Base-by-base conservation (phyloP, 2,113 vertebrate species). In the Dipodomys ordii region DNA sequence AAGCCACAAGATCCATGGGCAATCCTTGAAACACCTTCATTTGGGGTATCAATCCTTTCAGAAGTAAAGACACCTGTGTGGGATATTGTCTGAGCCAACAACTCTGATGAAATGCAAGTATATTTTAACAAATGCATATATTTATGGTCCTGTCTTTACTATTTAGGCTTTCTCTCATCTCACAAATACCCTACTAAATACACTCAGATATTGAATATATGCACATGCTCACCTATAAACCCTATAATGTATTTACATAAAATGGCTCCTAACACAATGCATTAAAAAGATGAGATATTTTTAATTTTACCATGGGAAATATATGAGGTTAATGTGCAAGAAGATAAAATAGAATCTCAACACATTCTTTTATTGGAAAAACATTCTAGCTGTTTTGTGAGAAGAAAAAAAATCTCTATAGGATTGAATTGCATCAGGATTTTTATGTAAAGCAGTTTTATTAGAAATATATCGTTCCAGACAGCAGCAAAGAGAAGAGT, bases 381-480 rank as follows among this genome's bases (percentile, higher is more conserved):
- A 85, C 53, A 90, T 65, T 89, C 83, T 90, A 91, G 81, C 67
- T 93, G 82, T 87, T 93, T 96, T 82, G 69, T 91, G 79, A 87
- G 84, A 69, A 91, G 53, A 91, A 80, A 83, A 35, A 83, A 91
- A 81, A 2, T 62, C 93, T 95, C 92, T 88, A 3, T 74, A 88
- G 80, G 78, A 87, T 53, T 87, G 6, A 78, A 92, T 65, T 65
- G 88, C 30, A 88, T 4, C 10, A 46, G 18, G n/a, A 16, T 30
- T 92, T 97, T 95, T 89, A 92, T 71, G 28, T 94, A 67, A 83
- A 98, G 64, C 30, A 97, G 81, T 96, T 97, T 96, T 90, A 93
- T 96, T 96, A 83, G 90, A 97, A 92, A 94, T 81, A 92, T 89
- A 60, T 90, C 83, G 94, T 96, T 60, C 30, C 25, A 81, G 49